Conservation (phyloP, 2,797 vertebrate species). For the Lagorchestes hirsutus region DNA sequence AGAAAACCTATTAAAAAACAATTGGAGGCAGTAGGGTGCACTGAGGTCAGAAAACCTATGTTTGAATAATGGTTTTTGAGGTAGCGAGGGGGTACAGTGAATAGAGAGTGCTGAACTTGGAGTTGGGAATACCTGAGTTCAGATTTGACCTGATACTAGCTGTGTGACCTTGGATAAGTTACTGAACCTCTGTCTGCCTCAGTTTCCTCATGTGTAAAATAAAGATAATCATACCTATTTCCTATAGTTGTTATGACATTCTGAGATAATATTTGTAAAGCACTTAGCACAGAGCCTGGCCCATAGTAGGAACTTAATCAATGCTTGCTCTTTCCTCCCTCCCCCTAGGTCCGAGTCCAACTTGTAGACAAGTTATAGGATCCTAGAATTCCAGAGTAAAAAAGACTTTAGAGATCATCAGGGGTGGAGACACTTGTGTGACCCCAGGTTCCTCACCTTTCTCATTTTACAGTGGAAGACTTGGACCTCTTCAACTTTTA, state of each 20-base stretch:
- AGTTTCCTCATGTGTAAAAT: neutral
- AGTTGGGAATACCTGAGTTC: neutral
- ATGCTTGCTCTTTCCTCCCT: too few species aligned
- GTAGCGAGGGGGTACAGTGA: neutral
- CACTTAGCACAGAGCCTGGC: neutral
- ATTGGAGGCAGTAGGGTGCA: neutral
- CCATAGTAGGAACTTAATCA: too few species aligned
- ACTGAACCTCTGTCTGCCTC: neutral
- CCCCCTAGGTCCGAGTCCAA: too few species aligned
- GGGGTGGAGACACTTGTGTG: too few species aligned
- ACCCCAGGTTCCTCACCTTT: too few species aligned
- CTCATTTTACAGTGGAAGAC: too few species aligned
- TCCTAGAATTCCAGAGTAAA: neutral
- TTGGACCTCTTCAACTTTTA: too few species aligned
- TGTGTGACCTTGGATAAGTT: neutral
- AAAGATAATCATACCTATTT: neutral
- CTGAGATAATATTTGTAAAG: neutral
- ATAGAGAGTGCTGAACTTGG: neutral
- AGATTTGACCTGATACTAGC: neutral
- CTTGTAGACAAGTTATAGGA: neutral
- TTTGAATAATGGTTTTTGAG: neutral
- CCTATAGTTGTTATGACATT: neutral
- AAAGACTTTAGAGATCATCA: neutral
- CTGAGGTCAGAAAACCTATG: neutral
- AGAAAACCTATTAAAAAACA: neutral